phyloP scores from a whole-genome alignment of 2,113 vertebrate species.

The Tachysurus fulvidraco region DNA sequence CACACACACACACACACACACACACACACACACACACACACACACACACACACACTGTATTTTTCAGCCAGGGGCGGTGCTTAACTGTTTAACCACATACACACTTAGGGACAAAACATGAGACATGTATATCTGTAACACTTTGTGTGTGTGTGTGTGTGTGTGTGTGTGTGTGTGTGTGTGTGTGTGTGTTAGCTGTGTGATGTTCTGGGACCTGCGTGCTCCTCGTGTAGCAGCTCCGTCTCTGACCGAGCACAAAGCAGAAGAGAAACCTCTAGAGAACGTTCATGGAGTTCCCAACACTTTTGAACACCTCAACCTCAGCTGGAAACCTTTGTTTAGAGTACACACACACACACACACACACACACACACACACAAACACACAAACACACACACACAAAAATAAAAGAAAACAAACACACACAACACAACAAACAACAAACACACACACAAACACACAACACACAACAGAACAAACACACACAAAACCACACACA shows the following conservation, averaged over 20 bases:
- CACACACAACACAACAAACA: too few relatives aligned
- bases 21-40: too few relatives aligned
- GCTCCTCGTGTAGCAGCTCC: conserved; percentile 50
- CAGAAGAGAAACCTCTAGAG: conserved; percentile 62
- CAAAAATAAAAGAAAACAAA: too few relatives aligned
- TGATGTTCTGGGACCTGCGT: conserved; percentile 90
- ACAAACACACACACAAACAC: too few relatives aligned
- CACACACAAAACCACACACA: too few relatives aligned
- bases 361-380: conserved; percentile 28
- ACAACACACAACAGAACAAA: too few relatives aligned
- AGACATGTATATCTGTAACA: neutral
- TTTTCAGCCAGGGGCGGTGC: neutral
- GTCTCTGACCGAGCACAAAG: conserved; percentile 51
- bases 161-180: conserved; percentile 31
- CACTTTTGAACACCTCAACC: conserved; percentile 79
- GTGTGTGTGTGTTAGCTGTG: conserved; percentile 64
- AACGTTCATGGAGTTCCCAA: conserved; percentile 62
- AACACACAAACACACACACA: conserved; percentile 1
- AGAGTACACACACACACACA: conserved; percentile 69
- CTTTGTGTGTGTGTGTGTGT: conserved; percentile 16
- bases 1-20: too few relatives aligned
- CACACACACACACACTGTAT: neutral
- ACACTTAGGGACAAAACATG: neutral
- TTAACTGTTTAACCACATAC: neutral
- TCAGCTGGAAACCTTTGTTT: conserved; percentile 84